A percentile compares a stretch with the other conserved stretches of the same genome.
Conservation (phyloP, 2,797 vertebrate genomes). For the Sebastes itinus region DNA sequence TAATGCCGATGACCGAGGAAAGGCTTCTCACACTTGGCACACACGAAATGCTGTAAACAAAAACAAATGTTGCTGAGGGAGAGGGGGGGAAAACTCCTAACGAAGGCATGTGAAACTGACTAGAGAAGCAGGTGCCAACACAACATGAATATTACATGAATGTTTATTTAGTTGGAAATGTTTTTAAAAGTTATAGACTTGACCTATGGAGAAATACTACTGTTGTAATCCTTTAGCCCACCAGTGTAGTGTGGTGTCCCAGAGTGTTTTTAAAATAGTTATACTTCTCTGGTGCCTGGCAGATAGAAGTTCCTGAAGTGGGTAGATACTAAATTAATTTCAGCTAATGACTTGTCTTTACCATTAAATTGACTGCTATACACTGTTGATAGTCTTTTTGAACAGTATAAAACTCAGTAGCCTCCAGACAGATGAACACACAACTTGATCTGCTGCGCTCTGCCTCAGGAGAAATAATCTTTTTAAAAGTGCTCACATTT, state of each 20-base stretch:
- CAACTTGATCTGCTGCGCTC: conserved; percentile 8
- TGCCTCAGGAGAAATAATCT: conserved; percentile 36
- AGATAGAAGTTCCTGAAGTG: conserved; percentile 1
- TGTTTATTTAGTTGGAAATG: neutral
- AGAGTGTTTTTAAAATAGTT: neutral
- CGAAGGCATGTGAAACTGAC: neutral
- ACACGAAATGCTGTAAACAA: conserved; percentile 84
- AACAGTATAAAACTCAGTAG: conserved; percentile 16
- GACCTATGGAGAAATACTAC: neutral
- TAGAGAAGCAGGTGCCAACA: neutral
- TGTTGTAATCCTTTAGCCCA: neutral
- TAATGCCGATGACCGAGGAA: conserved; percentile 99
- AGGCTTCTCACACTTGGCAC: conserved; percentile 92
- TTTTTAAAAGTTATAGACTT: neutral
- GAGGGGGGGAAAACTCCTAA: neutral
- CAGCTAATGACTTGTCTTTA: conserved; percentile 28
- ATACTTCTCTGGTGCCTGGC: neutral
- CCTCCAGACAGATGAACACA: conserved; percentile 29
- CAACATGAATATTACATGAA: conserved; percentile 22
- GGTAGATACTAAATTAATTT: conserved; percentile 17
- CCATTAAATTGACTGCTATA: conserved; percentile 24
- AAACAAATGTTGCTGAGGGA: conserved; percentile 36
- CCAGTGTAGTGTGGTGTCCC: neutral
- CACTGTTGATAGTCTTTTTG: conserved; percentile 14
- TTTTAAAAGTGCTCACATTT: conserved; percentile 14